Evolutionary conservation across 92 coral and sea anemone species (phyloP), one percentile per base, ranked within the genome.

Genomic region (Plumapathes pennacea): DNA sequence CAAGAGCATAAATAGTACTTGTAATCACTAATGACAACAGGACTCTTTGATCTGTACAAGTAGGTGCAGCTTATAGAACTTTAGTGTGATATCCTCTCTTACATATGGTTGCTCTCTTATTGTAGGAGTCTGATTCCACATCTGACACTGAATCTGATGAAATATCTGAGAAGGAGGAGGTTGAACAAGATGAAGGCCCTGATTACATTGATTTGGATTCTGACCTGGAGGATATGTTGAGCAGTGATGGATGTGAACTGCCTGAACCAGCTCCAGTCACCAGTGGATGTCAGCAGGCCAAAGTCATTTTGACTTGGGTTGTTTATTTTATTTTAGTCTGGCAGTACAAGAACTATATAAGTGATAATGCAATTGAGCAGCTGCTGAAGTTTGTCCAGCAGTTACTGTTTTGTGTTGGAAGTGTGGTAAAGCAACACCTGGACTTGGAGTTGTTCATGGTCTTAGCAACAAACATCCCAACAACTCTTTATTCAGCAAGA

Each of bases 321-420:
- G 67, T 64, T 14, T 75, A 75, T 38, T 75, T 75, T 32, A 19
- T 64, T 26, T 25, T 75, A 32, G 50, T 65, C 3, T 75, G 69
- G 74, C 74, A 75, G 30, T 56, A 67, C 23, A 56, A 56, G 49
- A 48, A 55, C 39, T 65, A 65, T 57, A 44, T 74, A n/a, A 64
- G 67, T 64, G 74, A 64, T 61, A 74, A 74, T 64, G 74, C 63
- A n/a, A 51, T 74, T 17, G 82, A 64, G 38, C 70, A 56, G 60
- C 55, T 74, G 5, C 32, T 64, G 41, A 54, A 57, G 17, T 64
- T 64, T 38, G 23, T 74, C 17, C 30, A 41, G 22, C 52, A 62
- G 7, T 33, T 62, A 30, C 62, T 72, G 5, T 45, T 36, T 37
- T 53, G 71, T 17, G 32, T 64, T 56, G 74, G 82, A 10, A 11